Conservation (phyloP, 2,888 invertebrate genomes). For the Dinocampus coccinellae region DNA sequence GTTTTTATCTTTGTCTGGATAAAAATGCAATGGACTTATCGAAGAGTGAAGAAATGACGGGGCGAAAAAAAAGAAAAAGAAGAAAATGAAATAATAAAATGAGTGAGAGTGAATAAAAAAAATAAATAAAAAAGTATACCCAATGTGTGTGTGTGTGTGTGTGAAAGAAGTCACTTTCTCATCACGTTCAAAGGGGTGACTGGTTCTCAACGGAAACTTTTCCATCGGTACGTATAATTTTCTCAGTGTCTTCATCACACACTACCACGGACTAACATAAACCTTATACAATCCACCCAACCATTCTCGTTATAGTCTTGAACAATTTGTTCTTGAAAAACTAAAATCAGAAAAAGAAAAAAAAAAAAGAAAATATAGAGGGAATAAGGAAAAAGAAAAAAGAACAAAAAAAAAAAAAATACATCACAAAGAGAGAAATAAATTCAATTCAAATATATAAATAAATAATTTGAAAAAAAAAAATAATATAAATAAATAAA, state of each 20-base stretch:
- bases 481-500: too few species aligned
- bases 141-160: too few species aligned
- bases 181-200: not conserved
- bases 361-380: too few species aligned
- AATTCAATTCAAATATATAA: too few species aligned
- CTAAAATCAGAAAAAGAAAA: not conserved
- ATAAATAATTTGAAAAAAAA: too few species aligned
- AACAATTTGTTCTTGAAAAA: not conserved
- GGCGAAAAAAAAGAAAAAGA: not conserved
- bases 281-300: not conserved
- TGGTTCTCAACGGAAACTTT: conserved; percentile 37
- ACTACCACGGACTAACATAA: not conserved
- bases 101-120: not conserved
- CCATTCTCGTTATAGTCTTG: not conserved
- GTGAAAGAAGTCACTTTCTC: not conserved
- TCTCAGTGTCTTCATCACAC: not conserved
- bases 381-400: too few species aligned
- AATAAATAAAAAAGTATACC: not conserved
- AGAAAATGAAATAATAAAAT: not conserved
- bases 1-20: too few species aligned
- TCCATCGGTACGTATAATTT: conserved; percentile 32
- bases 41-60: not conserved
- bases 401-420: too few species aligned
- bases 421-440: too few species aligned
- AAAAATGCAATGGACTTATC: not conserved